Conservation (phyloP, 1,140 invertebrate species). For the Contarinia nasturtii region DNA sequence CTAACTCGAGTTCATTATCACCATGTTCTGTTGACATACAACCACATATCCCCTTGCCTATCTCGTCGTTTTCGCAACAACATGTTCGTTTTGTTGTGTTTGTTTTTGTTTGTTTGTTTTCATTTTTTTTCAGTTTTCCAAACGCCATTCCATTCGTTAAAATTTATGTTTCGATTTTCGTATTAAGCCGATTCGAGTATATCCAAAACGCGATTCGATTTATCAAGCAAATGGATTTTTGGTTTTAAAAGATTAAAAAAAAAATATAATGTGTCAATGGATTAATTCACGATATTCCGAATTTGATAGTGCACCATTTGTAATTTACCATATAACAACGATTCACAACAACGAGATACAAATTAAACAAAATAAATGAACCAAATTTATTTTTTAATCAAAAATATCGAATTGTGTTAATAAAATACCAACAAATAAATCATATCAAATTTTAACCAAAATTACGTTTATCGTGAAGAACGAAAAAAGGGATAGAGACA, state of each 20-base stretch:
- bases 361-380: background rate
- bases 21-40: slow-evolving; percentile 41
- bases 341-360: background rate
- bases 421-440: too few species aligned
- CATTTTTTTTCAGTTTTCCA: slow-evolving; percentile 1
- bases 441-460: too few species aligned
- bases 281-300: background rate
- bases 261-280: background rate
- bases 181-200: background rate
- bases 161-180: slow-evolving; percentile 1
- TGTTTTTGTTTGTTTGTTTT: background rate
- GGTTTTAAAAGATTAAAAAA: background rate
- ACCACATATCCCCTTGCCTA: slow-evolving; percentile 29
- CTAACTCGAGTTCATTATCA: slow-evolving; percentile 39
- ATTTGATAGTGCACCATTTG: background rate
- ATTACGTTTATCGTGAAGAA: too few species aligned
- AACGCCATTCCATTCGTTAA: background rate
- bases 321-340: background rate
- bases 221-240: too few species aligned
- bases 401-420: too few species aligned
- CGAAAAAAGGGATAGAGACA: too few species aligned
- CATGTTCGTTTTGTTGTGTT: too few species aligned
- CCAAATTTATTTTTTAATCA: too few species aligned
- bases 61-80: slow-evolving; percentile 3
- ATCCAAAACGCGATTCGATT: too few species aligned